Base-by-base conservation (phyloP, 2,113 vertebrate genomes). In the Glareola pratincola region DNA sequence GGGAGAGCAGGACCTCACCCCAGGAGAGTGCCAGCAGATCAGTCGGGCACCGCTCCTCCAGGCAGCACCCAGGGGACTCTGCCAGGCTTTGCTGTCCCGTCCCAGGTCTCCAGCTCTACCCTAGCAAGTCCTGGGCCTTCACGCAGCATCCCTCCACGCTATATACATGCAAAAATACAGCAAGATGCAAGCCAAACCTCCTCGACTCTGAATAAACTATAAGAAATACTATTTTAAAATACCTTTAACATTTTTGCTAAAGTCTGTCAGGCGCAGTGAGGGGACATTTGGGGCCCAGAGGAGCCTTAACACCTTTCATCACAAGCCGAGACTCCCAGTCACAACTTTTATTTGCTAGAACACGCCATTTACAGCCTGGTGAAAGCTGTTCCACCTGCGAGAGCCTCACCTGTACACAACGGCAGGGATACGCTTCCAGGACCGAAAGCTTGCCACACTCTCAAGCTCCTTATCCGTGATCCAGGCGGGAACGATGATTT, bases 381-480 rank as follows among this genome's bases (percentile, higher is more conserved):
- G 60, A 43, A 39, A 91, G 75, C 45, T 27, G 37, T 2, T 27
- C 22, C 60, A 34, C 20, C 37, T 32, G 41, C 50, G 5, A 41
- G 72, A 81, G 72, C 90, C 98, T 95, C 81, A 99, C 99, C 99
- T 99, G 96, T 99, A 99, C 96, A 99, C 98, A 37, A 99, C 99
- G 9, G 99, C 98, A 39, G 99, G 99, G 98, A 99, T 99, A 92
- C 99, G 99, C 93, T 99, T 99, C 99, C 99, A 99, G 80, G 99
- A 99, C 45, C 99, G 98, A 97, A 99, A 99, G 84, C 98, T 98
- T 4, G 99, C 98, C 96, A 99, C 99, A 8, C 99, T 99, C 96
- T 99, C 99, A 73, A 99, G 98, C 97, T 99, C 99, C 94, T 99
- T 99, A 96, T 99, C 99, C 0, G 99, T 99, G 98, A 99, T 99